phyloP scores from a whole-genome alignment of 2,797 vertebrate genomes.

The Chelon auratus region DNA sequence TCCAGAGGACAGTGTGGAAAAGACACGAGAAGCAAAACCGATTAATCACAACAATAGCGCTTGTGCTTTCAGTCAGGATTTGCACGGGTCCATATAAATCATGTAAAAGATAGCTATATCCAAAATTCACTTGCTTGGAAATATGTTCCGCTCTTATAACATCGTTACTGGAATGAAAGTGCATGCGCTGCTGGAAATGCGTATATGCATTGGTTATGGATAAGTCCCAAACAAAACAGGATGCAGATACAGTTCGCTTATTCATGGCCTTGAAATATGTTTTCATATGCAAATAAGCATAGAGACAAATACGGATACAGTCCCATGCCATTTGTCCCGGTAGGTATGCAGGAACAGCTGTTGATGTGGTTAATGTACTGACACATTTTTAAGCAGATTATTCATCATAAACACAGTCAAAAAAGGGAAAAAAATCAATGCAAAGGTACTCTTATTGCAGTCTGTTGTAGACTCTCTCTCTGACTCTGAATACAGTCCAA shows the following conservation, averaged over 20 bases:
- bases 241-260: constrained; percentile 6
- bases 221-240: constrained; percentile 20
- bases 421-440: no score
- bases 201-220: background rate
- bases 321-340: background rate
- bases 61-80: background rate
- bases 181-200: constrained; percentile 19
- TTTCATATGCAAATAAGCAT: constrained; percentile 15
- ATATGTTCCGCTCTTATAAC: constrained; percentile 5
- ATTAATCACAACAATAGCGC: constrained; percentile 1
- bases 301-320: constrained; percentile 5
- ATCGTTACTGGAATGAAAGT: background rate
- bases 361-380: background rate
- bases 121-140: constrained; percentile 20
- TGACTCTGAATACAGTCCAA: no score
- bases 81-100: background rate
- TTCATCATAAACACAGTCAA: no score
- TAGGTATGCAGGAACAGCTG: background rate
- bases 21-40: background rate
- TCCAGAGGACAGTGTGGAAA: constrained; percentile 1
- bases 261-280: constrained; percentile 23
- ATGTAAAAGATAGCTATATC: constrained; percentile 10
- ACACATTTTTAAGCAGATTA: no score
- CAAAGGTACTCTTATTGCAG: no score
- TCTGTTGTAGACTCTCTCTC: no score